phyloP scores from a whole-genome alignment of 2,797 vertebrate genomes.

The Tauraco hartlaubi region DNA sequence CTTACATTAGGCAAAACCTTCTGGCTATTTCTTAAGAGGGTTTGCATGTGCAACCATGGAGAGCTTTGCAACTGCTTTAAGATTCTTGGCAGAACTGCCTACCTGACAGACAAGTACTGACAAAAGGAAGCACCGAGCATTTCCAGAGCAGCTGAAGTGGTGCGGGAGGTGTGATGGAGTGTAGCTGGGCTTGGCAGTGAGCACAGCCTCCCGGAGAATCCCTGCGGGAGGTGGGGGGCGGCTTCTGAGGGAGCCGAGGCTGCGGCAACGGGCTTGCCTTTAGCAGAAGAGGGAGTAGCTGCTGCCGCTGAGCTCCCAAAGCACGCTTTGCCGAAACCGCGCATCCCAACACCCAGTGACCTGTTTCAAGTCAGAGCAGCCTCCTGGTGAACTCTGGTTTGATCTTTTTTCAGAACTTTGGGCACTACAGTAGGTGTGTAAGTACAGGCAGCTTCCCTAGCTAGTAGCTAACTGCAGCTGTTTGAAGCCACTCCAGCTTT shows the following conservation, averaged over 20 bases:
- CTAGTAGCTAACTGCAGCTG: not conserved
- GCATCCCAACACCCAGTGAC: not conserved
- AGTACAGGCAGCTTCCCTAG: not conserved
- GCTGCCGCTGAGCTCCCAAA: not conserved
- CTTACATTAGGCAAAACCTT: constrained; percentile 40
- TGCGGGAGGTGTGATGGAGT: not conserved
- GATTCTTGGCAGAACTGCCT: constrained; percentile 35
- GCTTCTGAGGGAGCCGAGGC: not conserved
- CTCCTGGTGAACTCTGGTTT: not conserved
- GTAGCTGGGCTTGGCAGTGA: not conserved
- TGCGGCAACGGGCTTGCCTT: not conserved
- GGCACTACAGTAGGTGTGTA: not conserved
- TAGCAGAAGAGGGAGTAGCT: not conserved
- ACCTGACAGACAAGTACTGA: constrained; percentile 28
- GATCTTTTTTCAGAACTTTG: not conserved
- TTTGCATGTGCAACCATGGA: not conserved
- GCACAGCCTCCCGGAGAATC: not conserved
- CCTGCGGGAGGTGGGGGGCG: fast-evolving
- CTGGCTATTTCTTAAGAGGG: constrained; percentile 54
- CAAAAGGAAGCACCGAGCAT: not conserved
- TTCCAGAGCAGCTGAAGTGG: not conserved
- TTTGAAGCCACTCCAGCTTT: not conserved
- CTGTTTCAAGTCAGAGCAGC: constrained; percentile 3
- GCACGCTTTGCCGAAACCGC: fast-evolving
- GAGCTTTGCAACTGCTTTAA: constrained; percentile 35